phyloP scores from a whole-genome alignment of 2,888 invertebrate genomes.

The Torymus auratus region DNA sequence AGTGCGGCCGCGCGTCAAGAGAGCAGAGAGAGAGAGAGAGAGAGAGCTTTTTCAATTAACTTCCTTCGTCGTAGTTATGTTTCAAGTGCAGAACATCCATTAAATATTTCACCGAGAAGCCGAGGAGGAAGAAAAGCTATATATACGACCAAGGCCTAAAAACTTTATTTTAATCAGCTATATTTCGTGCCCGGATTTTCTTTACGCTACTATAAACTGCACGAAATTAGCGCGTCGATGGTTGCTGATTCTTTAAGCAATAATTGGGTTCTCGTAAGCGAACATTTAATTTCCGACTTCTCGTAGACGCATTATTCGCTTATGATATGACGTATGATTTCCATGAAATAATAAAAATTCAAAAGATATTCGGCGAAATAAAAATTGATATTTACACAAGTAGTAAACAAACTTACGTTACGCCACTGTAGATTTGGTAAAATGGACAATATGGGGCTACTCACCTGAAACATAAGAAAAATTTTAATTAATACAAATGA shows the following conservation, averaged over 20 bases:
- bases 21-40: background rate
- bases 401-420: slow-evolving; percentile 13
- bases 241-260: too few relatives aligned
- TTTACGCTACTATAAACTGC: background rate
- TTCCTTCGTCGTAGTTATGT: slow-evolving; percentile 45
- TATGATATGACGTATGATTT: too few relatives aligned
- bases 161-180: slow-evolving; percentile 52
- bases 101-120: slow-evolving; percentile 17
- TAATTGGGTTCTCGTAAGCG: too few relatives aligned
- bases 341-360: too few relatives aligned
- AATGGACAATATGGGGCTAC: background rate
- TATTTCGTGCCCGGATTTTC: slow-evolving; percentile 8
- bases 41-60: slow-evolving; percentile 56
- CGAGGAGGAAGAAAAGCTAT: too few relatives aligned
- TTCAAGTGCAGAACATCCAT: slow-evolving; percentile 44
- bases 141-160: slow-evolving; percentile 8
- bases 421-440: background rate
- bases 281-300: too few relatives aligned
- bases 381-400: slow-evolving; percentile 5
- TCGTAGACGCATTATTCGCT: too few relatives aligned
- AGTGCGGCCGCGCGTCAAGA: background rate
- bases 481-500: background rate
- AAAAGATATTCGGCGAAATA: too few relatives aligned
- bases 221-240: slow-evolving; percentile 1
- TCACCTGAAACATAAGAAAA: slow-evolving; percentile 30